These are phyloP conservation scores for Cathartes aura DNA, from an alignment of 2,113 vertebrate genomes.

Conservation along the genomic window DNA sequence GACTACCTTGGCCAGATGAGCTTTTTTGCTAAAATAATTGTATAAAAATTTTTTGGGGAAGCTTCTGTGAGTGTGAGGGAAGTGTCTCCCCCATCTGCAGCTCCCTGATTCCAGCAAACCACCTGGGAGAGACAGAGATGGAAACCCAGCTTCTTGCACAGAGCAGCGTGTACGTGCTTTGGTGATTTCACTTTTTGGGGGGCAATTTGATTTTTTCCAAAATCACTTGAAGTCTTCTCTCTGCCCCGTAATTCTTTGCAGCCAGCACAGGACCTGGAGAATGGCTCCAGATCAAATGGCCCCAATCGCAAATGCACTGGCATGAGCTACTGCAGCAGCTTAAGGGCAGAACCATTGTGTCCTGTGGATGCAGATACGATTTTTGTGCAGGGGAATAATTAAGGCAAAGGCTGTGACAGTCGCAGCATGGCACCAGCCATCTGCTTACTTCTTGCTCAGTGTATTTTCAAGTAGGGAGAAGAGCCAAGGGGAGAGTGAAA, in stretches of 20 bases:
- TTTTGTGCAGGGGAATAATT: neutral
- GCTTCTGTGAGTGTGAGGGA: neutral
- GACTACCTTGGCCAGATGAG: neutral
- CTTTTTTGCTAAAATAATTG: neutral
- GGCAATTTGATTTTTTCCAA: neutral
- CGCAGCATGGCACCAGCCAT: neutral
- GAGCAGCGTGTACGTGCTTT: rapidly evolving
- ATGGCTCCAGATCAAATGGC: neutral
- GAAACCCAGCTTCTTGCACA: neutral
- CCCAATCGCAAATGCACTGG: neutral
- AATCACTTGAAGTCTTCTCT: neutral
- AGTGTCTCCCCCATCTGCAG: neutral
- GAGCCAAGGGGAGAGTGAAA: neutral
- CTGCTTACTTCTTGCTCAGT: neutral
- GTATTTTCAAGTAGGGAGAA: neutral
- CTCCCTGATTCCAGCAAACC: neutral
- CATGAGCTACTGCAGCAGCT: neutral
- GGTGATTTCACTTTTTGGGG: rapidly evolving
- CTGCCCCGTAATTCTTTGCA: neutral
- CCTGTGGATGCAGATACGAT: rapidly evolving
- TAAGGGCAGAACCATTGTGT: neutral
- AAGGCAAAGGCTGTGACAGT: neutral
- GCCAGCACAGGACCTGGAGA: neutral
- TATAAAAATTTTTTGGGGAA: neutral
- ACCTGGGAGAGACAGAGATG: neutral